Evolutionary conservation across 1,140 invertebrate species (phyloP).

Genomic region (Lordiphosa mommai): DNA sequence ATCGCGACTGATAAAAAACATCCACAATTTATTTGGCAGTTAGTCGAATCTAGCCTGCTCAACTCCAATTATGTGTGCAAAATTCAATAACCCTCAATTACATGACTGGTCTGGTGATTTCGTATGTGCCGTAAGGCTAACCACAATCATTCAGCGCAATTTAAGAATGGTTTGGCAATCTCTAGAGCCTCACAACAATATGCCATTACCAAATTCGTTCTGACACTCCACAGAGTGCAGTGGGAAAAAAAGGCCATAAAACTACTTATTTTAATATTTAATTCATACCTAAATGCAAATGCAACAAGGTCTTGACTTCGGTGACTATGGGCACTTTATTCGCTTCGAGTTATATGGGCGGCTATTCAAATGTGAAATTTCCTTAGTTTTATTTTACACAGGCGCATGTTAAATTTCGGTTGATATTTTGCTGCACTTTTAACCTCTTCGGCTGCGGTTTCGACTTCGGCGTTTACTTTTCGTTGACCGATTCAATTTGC

Average conservation of each 20-base stretch:
- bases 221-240: background rate
- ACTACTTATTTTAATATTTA: background rate
- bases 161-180: constrained; percentile 3
- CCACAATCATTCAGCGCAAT: constrained; percentile 5
- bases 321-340: background rate
- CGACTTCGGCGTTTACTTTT: constrained; percentile 1
- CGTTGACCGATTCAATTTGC: constrained; percentile 19
- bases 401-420: constrained; percentile 5
- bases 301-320: background rate
- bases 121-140: background rate
- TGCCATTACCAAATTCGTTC: constrained; percentile 2
- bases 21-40: too few species aligned
- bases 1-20: too few species aligned
- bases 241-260: too few species aligned
- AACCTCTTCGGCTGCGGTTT: background rate
- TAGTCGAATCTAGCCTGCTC: background rate
- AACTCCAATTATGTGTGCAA: background rate
- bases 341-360: background rate
- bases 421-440: constrained; percentile 32
- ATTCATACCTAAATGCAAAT: constrained; percentile 9
- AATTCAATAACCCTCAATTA: background rate
- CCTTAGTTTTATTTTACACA: constrained; percentile 5
- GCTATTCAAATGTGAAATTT: constrained; percentile 7
- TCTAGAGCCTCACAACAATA: background rate
- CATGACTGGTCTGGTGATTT: background rate